A percentile compares a stretch with the other conserved stretches of the same genome.
These are phyloP conservation scores for Caenorhabditis uteleia DNA, from an alignment of 2,888 invertebrate genomes.

Conservation along the genomic window DNA sequence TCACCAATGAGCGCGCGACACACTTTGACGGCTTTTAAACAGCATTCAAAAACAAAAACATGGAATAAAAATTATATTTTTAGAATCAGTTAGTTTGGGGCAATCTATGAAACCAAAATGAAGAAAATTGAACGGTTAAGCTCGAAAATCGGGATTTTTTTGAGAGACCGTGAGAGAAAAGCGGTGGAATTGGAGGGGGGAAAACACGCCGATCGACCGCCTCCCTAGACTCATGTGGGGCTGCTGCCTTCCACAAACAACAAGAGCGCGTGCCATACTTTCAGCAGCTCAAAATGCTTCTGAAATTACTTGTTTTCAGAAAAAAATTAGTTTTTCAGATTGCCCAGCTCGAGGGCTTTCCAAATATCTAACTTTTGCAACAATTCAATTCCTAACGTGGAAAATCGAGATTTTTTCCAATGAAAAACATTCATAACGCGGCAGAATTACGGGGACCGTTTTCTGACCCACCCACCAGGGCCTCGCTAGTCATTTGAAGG, in stretches of 20 bases:
- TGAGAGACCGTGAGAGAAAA: no score
- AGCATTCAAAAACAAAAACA: background rate
- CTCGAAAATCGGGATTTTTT: no score
- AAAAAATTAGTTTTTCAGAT: no score
- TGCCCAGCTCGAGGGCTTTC: no score
- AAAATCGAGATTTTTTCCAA: background rate
- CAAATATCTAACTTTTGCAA: background rate
- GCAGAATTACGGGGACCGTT: constrained; percentile 11
- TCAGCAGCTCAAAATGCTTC: background rate
- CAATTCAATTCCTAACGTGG: background rate
- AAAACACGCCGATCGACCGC: constrained; percentile 12
- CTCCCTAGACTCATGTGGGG: constrained; percentile 23
- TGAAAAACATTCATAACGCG: constrained; percentile 21
- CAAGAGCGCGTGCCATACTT: constrained; percentile 35
- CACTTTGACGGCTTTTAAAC: no score
- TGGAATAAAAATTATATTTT: constrained; percentile 3
- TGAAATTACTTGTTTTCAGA: background rate
- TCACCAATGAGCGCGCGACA: constrained; percentile 29
- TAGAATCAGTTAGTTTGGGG: no score
- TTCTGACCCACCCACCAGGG: constrained; percentile 17
- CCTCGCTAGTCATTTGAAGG: constrained; percentile 27
- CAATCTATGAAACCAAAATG: background rate
- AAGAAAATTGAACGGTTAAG: background rate
- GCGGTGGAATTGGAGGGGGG: constrained; percentile 25
- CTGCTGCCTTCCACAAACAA: constrained; percentile 6